Evolutionary conservation across 2,113 vertebrate species (phyloP).

Genomic region (Anas platyrhynchos): DNA sequence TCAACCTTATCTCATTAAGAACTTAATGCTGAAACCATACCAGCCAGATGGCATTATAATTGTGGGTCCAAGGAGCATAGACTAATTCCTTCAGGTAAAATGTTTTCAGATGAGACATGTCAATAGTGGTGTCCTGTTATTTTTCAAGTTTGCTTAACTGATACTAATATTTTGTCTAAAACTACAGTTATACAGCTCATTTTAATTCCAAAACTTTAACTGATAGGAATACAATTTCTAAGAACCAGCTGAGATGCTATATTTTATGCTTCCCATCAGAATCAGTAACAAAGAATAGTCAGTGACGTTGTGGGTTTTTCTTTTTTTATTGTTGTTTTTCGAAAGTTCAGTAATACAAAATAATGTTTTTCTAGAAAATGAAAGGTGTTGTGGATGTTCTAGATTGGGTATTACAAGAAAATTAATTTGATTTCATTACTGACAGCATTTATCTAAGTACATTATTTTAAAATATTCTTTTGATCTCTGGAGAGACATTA

Average conservation of each 20-base stretch:
- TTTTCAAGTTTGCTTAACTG: slow-evolving; percentile 17
- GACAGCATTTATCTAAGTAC: not conserved
- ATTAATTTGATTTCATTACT: not conserved
- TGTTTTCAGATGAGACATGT: not conserved
- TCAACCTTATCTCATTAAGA: slow-evolving; percentile 33
- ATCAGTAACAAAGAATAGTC: not conserved
- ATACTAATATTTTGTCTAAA: not conserved
- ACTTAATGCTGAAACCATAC: slow-evolving; percentile 36
- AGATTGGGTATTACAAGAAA: not conserved
- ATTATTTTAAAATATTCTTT: not conserved
- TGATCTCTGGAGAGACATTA: not conserved
- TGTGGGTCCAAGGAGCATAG: not conserved
- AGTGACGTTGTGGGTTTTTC: not conserved
- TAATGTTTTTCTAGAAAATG: not conserved
- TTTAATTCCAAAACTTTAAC: not conserved
- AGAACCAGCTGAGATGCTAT: not conserved
- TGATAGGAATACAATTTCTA: not conserved
- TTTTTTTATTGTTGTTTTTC: not conserved
- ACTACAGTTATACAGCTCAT: not conserved
- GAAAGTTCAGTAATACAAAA: not conserved
- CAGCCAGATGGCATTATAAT: slow-evolving; percentile 49
- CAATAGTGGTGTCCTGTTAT: not conserved
- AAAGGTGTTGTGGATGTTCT: not conserved
- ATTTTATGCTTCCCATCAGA: not conserved
- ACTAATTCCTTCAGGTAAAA: slow-evolving; percentile 46